Conservation (phyloP, 2,797 vertebrate species). For the Brachymystax lenok region DNA sequence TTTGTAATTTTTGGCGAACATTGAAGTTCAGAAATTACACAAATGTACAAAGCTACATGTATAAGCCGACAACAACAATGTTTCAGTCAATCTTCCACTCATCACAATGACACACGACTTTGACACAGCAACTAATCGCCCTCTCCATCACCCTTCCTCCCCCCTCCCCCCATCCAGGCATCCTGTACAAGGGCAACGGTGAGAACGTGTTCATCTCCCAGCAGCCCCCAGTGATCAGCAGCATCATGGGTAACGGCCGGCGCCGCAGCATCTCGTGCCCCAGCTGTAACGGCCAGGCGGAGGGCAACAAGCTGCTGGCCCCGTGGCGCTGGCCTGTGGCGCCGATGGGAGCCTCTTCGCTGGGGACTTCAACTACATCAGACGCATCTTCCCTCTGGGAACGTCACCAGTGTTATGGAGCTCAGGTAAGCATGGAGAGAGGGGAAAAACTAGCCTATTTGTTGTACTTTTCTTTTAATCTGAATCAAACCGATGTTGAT, state of each 20-base stretch:
- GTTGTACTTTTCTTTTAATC: too few species aligned
- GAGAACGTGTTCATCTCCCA: conserved; percentile 97
- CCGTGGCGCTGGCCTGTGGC: conserved; percentile 90
- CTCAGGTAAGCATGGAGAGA: conserved; percentile 80
- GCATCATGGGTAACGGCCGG: conserved; percentile 95
- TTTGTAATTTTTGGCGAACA: not conserved
- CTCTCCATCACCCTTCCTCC: conserved; percentile 12
- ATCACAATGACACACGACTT: not conserved
- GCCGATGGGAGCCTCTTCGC: conserved; percentile 95
- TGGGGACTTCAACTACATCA: conserved; percentile 97
- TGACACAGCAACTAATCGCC: not conserved
- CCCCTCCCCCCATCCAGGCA: conserved; percentile 77
- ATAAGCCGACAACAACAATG: not conserved
- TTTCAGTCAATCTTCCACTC: not conserved
- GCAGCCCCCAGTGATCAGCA: conserved; percentile 92
- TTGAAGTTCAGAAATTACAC: not conserved
- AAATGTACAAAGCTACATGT: not conserved
- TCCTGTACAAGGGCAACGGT: conserved; percentile 95
- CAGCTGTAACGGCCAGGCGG: conserved; percentile 95
- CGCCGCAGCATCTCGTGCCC: conserved; percentile 96
- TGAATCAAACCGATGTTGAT: too few species aligned
- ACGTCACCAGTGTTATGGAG: conserved; percentile 96
- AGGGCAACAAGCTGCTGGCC: conserved; percentile 96
- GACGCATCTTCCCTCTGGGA: conserved; percentile 95
- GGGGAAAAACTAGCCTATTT: not conserved